Conservation (phyloP, 1,140 invertebrate genomes). For the Anadara kagoshimensis region DNA sequence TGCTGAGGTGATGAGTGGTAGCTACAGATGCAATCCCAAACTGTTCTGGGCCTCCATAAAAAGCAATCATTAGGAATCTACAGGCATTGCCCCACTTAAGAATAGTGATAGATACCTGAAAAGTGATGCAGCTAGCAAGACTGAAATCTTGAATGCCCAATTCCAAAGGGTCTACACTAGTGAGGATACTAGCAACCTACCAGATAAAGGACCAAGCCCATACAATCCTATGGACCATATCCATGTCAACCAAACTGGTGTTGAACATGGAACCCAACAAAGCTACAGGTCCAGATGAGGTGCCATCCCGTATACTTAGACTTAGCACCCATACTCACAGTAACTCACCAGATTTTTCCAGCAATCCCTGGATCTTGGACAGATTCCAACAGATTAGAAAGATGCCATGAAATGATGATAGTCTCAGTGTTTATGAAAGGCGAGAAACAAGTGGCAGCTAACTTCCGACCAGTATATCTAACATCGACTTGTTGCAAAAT, state of each 20-base stretch:
- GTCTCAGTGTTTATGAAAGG: too few relatives aligned
- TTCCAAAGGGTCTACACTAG: constrained; percentile 23
- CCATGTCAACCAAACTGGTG: not conserved
- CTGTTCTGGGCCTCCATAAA: constrained; percentile 25
- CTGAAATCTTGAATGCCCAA: constrained; percentile 29
- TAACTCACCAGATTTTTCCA: not conserved
- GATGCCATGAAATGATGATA: too few relatives aligned
- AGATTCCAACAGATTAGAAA: too few relatives aligned
- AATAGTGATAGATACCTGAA: constrained; percentile 2
- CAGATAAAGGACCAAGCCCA: constrained; percentile 5
- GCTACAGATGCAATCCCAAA: constrained; percentile 19
- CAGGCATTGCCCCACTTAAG: constrained; percentile 20
- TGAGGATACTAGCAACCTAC: constrained; percentile 19
- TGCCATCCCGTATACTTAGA: constrained; percentile 15
- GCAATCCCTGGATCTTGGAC: too few relatives aligned
- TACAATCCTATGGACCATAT: constrained; percentile 14
- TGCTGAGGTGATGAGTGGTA: constrained; percentile 10
- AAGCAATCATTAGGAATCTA: too few relatives aligned
- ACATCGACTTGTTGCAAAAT: too few relatives aligned
- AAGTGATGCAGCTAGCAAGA: constrained; percentile 18
- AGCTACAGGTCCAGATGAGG: constrained; percentile 22
- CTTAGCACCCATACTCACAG: constrained; percentile 6
- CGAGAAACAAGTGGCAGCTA: too few relatives aligned
- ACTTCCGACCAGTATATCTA: too few relatives aligned
- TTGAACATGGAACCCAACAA: constrained; percentile 9